Base-by-base conservation (phyloP, 2,888 invertebrate species). In the Pollenia griseotomentosa region DNA sequence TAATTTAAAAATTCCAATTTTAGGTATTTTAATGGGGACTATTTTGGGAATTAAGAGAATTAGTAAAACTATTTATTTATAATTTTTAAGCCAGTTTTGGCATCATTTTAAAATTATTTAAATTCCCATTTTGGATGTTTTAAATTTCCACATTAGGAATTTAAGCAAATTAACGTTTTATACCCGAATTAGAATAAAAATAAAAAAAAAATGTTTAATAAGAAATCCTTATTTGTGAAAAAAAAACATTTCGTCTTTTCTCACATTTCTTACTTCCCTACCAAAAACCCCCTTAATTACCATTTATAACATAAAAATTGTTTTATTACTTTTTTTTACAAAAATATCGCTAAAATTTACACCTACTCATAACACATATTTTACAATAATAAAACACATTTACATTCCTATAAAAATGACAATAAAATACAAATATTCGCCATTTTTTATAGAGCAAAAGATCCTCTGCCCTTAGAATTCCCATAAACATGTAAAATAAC, bases 311-410 rank as follows among this genome's bases (percentile, higher is more conserved):
- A 33, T 33, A 33, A 33, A 33, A 46, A 23, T 46, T 14, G 19
- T 71, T 71, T 71, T 71, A 71, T 57, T 71, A 14, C 55, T 9
- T 44, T 71, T 33, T 55, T 14, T 71, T 71, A 44, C 55, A 14
- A 33, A 19, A 10, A 57, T 33, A 33, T 33, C 33, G 33, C 10
- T 11, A 57, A 55, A 63, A 63, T 63, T 63, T 42, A 42, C 61
- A 63, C 61, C 61, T 63, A 63, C 40, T 63, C 42, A n/a, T n/a
- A 8, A 42, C 11, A 55, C 33, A 70, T 70, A 53, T 70, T 70
- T 70, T 16, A 40, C 40, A 70, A 23, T 19, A 23, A 57, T 55
- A 71, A 57, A 57, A 57, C 10, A 71, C 57, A 44, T 44, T 44
- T 16, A 57, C 57, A 57, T 71, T 71, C 57, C 44, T n/a, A 44